Percentiles rank a stretch among this genome's conserved stretches.
phyloP scores from a whole-genome alignment of 2,888 invertebrate species.

The Cecidostiba fungosa region DNA sequence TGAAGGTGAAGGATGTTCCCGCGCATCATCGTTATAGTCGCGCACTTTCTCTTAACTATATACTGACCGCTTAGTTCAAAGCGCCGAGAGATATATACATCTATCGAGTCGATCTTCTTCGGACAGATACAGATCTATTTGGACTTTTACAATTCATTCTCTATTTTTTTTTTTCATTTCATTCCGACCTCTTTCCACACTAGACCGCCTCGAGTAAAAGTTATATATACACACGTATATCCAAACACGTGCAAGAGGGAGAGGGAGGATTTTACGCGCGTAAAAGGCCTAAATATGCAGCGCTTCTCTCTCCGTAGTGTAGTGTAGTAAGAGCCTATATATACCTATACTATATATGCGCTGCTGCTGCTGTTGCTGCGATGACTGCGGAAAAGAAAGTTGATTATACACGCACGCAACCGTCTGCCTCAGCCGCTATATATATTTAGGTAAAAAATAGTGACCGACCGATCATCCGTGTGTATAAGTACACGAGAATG shows the following conservation, averaged over 20 bases:
- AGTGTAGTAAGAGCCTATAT: neutral
- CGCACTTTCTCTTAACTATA: neutral
- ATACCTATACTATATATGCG: neutral
- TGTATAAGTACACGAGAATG: neutral
- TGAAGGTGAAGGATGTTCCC: constrained; percentile 12
- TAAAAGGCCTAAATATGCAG: neutral
- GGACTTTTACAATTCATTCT: neutral
- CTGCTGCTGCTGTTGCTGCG: constrained; percentile 2
- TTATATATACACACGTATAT: neutral
- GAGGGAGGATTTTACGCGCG: neutral
- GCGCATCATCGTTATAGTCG: neutral
- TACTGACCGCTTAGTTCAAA: neutral
- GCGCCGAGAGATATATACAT: neutral
- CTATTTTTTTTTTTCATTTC: neutral
- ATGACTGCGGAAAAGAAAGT: constrained; percentile 54
- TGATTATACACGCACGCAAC: constrained; percentile 4
- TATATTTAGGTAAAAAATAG: neutral
- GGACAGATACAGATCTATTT: neutral
- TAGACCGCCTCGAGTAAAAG: neutral
- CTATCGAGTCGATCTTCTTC: neutral
- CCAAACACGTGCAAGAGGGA: neutral
- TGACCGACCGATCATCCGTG: neutral
- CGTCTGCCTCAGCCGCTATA: neutral
- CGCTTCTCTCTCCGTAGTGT: neutral
- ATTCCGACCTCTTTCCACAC: neutral